Evolutionary conservation across 2,797 vertebrate genomes (phyloP).

Genomic region (Sebastes minor): DNA sequence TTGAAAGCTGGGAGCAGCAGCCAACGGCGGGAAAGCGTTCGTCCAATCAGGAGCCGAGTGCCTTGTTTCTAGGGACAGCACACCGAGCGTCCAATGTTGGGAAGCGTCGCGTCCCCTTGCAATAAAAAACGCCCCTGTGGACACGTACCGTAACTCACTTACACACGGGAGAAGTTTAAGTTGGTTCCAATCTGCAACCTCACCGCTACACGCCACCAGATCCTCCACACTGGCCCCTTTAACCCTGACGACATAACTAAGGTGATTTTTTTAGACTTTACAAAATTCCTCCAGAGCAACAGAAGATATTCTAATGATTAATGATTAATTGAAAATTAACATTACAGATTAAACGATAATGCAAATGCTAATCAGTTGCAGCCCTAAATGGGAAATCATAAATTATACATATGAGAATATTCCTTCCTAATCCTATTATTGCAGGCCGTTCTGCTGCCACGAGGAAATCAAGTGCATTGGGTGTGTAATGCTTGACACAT

Average conservation of each 20-base stretch:
- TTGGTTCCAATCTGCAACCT: no score
- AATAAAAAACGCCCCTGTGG: no score
- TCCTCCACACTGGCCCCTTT: background rate
- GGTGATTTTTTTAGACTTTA: background rate
- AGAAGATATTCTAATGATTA: background rate
- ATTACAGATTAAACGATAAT: background rate
- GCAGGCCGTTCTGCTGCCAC: no score
- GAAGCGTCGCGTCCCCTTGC: no score
- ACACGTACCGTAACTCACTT: no score
- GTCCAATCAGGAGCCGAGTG: no score
- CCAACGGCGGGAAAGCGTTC: no score
- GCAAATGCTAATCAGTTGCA: background rate
- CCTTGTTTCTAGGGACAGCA: no score
- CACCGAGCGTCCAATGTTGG: no score
- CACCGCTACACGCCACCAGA: background rate
- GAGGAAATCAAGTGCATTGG: slow-evolving; percentile 19
- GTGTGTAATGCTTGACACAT: slow-evolving; percentile 32
- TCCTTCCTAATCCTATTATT: background rate
- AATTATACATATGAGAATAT: background rate
- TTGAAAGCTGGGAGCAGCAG: no score
- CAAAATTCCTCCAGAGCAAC: background rate
- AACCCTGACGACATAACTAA: background rate
- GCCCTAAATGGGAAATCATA: background rate
- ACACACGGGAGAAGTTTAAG: no score
- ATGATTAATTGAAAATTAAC: background rate